Base-by-base conservation (phyloP, 2,888 invertebrate genomes). In the Agriopis leucophaearia region DNA sequence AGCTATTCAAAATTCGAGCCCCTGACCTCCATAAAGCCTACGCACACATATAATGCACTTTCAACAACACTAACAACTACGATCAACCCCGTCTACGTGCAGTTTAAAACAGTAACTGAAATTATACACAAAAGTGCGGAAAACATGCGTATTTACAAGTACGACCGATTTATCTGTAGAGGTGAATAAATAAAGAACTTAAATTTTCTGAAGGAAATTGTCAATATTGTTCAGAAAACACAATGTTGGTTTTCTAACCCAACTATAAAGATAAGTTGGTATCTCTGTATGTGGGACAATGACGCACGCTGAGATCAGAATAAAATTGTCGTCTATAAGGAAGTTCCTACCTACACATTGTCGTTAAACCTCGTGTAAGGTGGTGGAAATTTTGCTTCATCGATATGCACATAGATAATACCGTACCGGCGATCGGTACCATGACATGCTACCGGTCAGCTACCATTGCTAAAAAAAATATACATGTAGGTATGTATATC, bases 341-440 rank as follows among this genome's bases (percentile, higher is more conserved):
- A 63, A 63, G 63, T 42, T 62, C 36, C 16, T 55, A 10, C 2
- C 18, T 48, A 16, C 15, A 44, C 42, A 40, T 63, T 18, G n/a
- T 56, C 15, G 57, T 27, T n/a, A 38, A 59, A 27, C 18, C 18
- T 45, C 18, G 45, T n/a, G 52, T 52, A 18, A 45, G 45, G 57
- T 12, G 52, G 1, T 54, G 54, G 65, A 55, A 60, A 36, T n/a
- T 48, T 42, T 48, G 27, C 38, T 61, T 61, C 18, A 61, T 61
- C 57, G 57, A 61, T 61, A 57, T 61, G 35, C 55, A 50, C 52
- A 42, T 27, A n/a, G 50, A 64, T 64, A 51, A 38, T 36, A n/a
- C n/a, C n/a, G n/a, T n/a, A n/a, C n/a, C n/a, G n/a, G n/a, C n/a
- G n/a, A n/a, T n/a, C n/a, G n/a, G n/a, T n/a, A n/a, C n/a, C n/a